Percentiles rank a stretch among this genome's conserved stretches.
These are phyloP conservation scores for Leptobrachium leishanense DNA, from an alignment of 2,113 vertebrate species.

Conservation along the genomic window DNA sequence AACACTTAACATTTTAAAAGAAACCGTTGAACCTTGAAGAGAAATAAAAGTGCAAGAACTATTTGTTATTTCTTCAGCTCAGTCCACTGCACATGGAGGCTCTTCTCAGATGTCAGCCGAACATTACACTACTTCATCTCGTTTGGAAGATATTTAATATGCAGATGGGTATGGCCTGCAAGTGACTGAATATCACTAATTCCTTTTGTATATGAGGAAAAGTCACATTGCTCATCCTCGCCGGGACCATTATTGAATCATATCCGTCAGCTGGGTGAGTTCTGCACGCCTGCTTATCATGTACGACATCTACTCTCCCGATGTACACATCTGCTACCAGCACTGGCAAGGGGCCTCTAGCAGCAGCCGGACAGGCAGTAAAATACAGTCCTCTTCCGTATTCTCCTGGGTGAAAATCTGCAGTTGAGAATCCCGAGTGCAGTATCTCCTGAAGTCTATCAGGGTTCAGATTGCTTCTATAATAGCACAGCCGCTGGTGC, in stretches of 20 bases:
- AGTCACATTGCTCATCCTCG: background rate
- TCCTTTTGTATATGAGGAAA: no score
- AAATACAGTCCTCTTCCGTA: slow-evolving; percentile 7
- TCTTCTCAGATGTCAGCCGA: background rate
- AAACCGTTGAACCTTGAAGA: no score
- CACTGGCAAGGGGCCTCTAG: background rate
- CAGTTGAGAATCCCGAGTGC: background rate
- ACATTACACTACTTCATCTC: background rate
- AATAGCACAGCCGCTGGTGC: background rate
- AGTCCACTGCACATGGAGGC: background rate
- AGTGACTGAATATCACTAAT: slow-evolving; percentile 7
- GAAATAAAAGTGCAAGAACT: no score
- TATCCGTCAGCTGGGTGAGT: no score
- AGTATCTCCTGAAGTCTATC: background rate
- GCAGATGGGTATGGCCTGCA: slow-evolving; percentile 8
- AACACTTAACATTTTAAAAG: no score
- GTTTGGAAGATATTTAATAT: background rate
- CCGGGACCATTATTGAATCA: background rate
- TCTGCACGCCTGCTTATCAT: background rate
- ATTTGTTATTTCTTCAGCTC: background rate
- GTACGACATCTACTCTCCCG: background rate
- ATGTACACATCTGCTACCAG: slow-evolving; percentile 12
- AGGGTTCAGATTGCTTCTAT: no score
- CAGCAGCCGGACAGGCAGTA: background rate
- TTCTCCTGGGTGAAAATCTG: slow-evolving; percentile 2